Base-by-base conservation (phyloP, 2,888 invertebrate species). In the Lochmaea crataegi region DNA sequence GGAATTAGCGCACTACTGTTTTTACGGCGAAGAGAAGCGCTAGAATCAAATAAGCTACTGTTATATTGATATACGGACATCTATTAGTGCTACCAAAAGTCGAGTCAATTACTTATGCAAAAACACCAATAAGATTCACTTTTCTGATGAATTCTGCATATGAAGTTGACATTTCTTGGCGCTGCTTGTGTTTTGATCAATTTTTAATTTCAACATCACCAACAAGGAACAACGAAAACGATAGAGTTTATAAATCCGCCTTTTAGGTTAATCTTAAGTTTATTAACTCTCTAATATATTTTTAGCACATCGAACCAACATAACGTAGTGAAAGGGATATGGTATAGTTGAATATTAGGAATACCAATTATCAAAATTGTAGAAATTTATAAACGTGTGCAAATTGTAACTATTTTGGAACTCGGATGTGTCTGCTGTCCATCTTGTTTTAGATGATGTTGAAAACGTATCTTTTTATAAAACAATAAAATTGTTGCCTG, bases 221-320 rank as follows among this genome's bases (percentile, higher is more conserved):
- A 26, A 26, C 22, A 22, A 22, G 1, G 22, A 22, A 22, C 26
- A 26, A 26, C 26, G 26, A 4, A 26, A 26, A 26, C 26, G 4
- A 26, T 26, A 26, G 2, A 2, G 22, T 22, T 22, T 22, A 26
- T 3, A 69, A 53, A 18, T n/a, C 41, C 9, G 14, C 16, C 57
- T 66, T 12, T 56, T 18, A 53, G 18, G 2, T 5, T 26, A 26
- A 26, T 26, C 26, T 26, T 26, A 3, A 26, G 5, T 51, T 57
- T n/a, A 57, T 58, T 6, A 45, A 16, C 16, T 22, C 11, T 10
- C 48, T 14, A 58, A 42, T 32, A 16, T 53, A 18, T 69, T 85
- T 84, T 77, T 73, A 87, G 87, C 85, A 67, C 86, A 87, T 81
- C 83, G 84, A 75, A 81, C 83, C 56, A 87, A 83, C 77, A 80